Percentiles rank a stretch among this genome's conserved stretches.
Conservation (phyloP, 2,888 invertebrate genomes). For the Orthonychiurus folsomi region DNA sequence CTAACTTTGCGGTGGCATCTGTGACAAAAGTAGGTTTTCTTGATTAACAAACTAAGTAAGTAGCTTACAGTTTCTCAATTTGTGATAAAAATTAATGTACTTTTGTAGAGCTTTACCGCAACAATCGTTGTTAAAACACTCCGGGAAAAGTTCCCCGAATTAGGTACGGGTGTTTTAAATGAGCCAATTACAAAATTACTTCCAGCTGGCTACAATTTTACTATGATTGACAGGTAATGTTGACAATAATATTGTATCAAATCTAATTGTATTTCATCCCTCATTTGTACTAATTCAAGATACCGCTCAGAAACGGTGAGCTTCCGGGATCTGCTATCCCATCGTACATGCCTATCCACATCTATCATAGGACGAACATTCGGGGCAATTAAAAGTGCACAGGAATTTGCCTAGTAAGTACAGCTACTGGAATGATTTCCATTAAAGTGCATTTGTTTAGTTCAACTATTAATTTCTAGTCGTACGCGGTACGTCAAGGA, state of each 20-base stretch:
- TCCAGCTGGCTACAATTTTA: conserved; percentile 17
- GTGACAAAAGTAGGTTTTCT: conserved; percentile 21
- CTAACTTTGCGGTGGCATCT: conserved; percentile 26
- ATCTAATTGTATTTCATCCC: conserved; percentile 4
- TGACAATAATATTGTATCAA: background rate
- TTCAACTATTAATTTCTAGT: conserved; percentile 10
- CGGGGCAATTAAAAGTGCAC: conserved; percentile 14
- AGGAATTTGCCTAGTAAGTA: conserved; percentile 24
- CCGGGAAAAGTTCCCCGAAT: conserved; percentile 23
- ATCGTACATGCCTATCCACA: conserved; percentile 21
- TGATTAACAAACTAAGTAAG: no score
- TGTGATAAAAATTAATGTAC: background rate
- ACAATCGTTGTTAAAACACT: conserved; percentile 18
- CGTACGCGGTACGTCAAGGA: conserved; percentile 22
- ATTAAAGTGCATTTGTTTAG: background rate
- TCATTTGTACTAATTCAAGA: conserved; percentile 11
- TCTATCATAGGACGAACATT: conserved; percentile 15
- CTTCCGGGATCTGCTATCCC: conserved; percentile 30
- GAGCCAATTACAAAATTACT: conserved; percentile 21
- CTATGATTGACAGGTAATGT: conserved; percentile 26
- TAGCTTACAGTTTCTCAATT: conserved; percentile 1
- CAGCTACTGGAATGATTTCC: background rate
- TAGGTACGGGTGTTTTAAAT: conserved; percentile 22
- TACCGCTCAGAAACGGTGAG: conserved; percentile 23
- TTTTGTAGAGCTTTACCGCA: conserved; percentile 20